Conservation (phyloP, 2,113 vertebrate species). For the Morone chrysops region DNA sequence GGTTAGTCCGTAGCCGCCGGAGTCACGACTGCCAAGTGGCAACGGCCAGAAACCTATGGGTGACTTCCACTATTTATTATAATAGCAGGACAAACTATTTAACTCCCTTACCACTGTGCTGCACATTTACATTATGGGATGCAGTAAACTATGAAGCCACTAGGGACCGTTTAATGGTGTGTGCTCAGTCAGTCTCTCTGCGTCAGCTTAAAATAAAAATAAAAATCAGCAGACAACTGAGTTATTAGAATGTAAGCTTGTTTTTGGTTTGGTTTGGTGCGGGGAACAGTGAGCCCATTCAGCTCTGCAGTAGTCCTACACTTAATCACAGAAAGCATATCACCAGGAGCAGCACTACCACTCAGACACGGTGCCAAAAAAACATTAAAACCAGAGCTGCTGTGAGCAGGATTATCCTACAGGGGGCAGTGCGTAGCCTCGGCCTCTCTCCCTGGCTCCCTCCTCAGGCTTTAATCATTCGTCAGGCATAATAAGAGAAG, state of each 20-base stretch:
- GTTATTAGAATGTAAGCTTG: background rate
- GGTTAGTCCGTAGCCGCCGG: no score
- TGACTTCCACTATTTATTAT: no score
- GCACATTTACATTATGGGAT: no score
- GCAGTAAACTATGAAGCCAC: no score
- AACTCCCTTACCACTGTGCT: no score
- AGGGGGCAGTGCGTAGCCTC: slow-evolving; percentile 76
- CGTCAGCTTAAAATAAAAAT: background rate
- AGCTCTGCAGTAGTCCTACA: background rate
- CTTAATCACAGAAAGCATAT: background rate
- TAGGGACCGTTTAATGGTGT: no score
- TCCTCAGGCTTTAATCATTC: slow-evolving; percentile 57
- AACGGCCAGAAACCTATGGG: no score
- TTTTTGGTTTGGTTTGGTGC: background rate
- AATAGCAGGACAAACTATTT: no score
- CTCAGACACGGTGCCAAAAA: background rate
- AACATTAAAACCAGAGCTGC: background rate
- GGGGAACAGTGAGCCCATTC: background rate
- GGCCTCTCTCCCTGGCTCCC: background rate
- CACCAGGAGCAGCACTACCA: background rate
- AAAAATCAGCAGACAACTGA: no score
- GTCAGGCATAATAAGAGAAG: slow-evolving; percentile 72
- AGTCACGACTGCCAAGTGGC: no score
- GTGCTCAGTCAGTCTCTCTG: background rate
- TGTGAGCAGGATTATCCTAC: slow-evolving; percentile 35